Base-by-base conservation (phyloP, 2,888 invertebrate species). In the Serripes groenlandicus region DNA sequence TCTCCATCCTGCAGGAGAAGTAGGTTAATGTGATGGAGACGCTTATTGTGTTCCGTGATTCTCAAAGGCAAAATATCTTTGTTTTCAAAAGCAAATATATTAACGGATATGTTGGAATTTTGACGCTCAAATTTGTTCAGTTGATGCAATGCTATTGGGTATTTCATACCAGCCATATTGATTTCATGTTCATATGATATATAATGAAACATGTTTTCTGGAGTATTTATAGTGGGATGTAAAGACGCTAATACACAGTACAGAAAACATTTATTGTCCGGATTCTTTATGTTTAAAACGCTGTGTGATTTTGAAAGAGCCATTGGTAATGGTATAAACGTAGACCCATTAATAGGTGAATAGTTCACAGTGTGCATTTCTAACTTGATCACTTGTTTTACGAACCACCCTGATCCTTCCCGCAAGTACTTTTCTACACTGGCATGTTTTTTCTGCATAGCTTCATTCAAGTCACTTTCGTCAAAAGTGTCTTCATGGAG, bases 221-320 rank as follows among this genome's bases (percentile, higher is more conserved):
- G 73, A 30, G 56, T 30, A 5, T 37, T 32, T 15, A 64, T n/a
- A 18, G 37, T 68, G 0, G 81, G 81, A 72, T 81, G 78, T 4
- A 84, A n/a, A n/a, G 78, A 78, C 0, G 84, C 84, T 64, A 81
- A 42, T 3, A 84, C 18, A 49, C 72, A 64, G 23, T 69, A 84
- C 9, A 81, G 21, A 64, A 84, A 84, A 58, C 84, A 84, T n/a
- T 75, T 81, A 15, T 81, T 35, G 52, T 84, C 84, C 5, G 37
- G 5, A 62, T 84, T 84, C 56, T 78, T n/a, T 26, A 81, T 78
- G 56, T 84, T 84, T 26, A 84, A 28, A 11, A 84, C 11, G 28
- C 73, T 18, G 21, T 37, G 26, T 23, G 32, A 54, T 23, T 26
- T 2, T 9, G 35, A 1, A 1, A 83, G 26, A 34, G 77, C 66